Conservation (phyloP, 1,140 invertebrate species). For the Drosophila watanabei region DNA sequence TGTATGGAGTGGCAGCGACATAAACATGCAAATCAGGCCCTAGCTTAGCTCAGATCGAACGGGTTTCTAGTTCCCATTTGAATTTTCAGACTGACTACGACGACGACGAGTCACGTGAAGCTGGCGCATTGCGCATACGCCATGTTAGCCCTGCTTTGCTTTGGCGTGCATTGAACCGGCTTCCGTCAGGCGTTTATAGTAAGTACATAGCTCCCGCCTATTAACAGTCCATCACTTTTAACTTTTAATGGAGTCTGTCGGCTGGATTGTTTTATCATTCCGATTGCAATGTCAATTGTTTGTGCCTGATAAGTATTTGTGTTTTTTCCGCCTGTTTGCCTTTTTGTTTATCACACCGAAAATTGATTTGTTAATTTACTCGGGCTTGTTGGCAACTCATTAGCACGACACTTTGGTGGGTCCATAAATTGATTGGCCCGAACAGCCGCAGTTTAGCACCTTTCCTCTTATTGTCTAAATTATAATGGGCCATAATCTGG, state of each 20-base stretch:
- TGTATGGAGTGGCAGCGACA: slow-evolving; percentile 16
- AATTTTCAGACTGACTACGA: slow-evolving; percentile 10
- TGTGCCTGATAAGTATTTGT: slow-evolving; percentile 18
- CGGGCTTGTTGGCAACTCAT: slow-evolving; percentile 62
- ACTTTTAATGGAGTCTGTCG: slow-evolving; percentile 38
- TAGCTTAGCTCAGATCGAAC: slow-evolving; percentile 8
- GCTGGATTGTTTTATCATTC: slow-evolving; percentile 40
- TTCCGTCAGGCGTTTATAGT: slow-evolving; percentile 56
- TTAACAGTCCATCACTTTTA: slow-evolving; percentile 39
- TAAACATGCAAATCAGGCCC: slow-evolving; percentile 34
- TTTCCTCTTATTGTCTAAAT: slow-evolving; percentile 35
- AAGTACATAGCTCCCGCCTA: slow-evolving; percentile 6
- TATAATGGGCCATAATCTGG: slow-evolving; percentile 33
- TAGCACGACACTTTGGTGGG: slow-evolving; percentile 56
- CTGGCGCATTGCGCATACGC: slow-evolving; percentile 66
- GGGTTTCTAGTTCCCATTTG: slow-evolving; percentile 21
- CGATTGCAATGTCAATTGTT: slow-evolving; percentile 35
- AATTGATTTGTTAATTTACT: slow-evolving; percentile 76
- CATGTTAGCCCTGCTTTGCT: slow-evolving; percentile 42
- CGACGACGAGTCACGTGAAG: slow-evolving; percentile 39
- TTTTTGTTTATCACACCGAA: slow-evolving; percentile 61
- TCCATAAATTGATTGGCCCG: slow-evolving; percentile 55
- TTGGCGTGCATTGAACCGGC: slow-evolving; percentile 71
- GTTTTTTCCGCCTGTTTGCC: slow-evolving; percentile 19
- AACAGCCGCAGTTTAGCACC: slow-evolving; percentile 52